Conservation (phyloP, 1,140 invertebrate genomes). For the Tetramorium parvispinum region DNA sequence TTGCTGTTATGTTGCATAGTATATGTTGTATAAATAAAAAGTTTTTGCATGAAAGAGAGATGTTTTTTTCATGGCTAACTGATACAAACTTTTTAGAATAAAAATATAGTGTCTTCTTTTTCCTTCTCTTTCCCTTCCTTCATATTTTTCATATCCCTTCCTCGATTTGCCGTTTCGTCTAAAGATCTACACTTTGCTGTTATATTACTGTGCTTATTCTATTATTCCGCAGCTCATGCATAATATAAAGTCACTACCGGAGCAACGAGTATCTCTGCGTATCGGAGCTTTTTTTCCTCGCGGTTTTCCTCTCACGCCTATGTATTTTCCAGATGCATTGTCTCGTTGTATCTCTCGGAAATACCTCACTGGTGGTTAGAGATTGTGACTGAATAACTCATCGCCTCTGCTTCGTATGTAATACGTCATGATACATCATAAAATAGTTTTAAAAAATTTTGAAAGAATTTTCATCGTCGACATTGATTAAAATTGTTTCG, state of each 20-base stretch:
- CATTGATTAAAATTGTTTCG: not conserved
- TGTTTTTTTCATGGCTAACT: not conserved
- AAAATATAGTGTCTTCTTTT: not conserved
- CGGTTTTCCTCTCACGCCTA: conserved; percentile 26
- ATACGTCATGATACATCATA: not conserved
- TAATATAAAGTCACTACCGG: conserved; percentile 35
- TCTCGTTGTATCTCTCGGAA: conserved; percentile 39
- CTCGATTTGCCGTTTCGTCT: conserved; percentile 15
- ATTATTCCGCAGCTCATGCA: conserved; percentile 47
- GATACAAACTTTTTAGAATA: conserved; percentile 12
- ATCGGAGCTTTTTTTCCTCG: not conserved
- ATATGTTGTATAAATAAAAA: not conserved
- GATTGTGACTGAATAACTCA: conserved; percentile 31
- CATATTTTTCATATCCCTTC: not conserved
- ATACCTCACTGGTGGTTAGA: not conserved
- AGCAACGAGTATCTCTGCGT: not conserved
- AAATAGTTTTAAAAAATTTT: not conserved
- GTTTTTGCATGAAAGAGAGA: not conserved
- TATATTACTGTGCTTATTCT: conserved; percentile 40
- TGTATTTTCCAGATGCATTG: conserved; percentile 37
- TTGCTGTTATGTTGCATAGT: not conserved
- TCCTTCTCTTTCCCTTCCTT: not conserved
- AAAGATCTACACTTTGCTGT: conserved; percentile 2
- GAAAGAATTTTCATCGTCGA: not conserved
- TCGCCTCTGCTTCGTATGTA: not conserved